Evolutionary conservation across 2,113 vertebrate genomes (phyloP).

Genomic region (Lepus europaeus): DNA sequence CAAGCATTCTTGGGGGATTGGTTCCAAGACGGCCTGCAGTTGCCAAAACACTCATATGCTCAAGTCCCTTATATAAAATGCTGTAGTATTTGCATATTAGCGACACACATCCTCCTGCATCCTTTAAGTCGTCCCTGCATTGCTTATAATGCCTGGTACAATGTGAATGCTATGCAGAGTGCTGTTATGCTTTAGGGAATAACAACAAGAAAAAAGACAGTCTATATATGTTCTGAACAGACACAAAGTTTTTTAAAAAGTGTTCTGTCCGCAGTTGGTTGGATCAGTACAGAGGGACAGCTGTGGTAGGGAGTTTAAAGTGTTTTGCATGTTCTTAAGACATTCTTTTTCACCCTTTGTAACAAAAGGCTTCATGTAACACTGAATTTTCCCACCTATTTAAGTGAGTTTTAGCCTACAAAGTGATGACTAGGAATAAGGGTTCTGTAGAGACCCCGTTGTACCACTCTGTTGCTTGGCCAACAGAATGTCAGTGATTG

Average conservation of each 20-base stretch:
- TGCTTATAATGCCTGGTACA: background rate
- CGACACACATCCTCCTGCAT: background rate
- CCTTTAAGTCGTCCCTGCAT: background rate
- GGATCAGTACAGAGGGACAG: background rate
- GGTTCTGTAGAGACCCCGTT: background rate
- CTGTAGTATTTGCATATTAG: background rate
- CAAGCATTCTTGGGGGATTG: background rate
- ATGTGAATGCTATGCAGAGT: background rate
- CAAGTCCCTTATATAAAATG: background rate
- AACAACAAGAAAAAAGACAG: background rate
- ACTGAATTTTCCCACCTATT: background rate
- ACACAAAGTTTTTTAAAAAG: background rate
- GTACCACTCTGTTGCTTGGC: background rate
- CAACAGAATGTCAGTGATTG: background rate
- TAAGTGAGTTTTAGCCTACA: background rate
- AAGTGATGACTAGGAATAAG: background rate
- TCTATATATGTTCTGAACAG: background rate
- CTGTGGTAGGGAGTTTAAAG: background rate
- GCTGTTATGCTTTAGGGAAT: background rate
- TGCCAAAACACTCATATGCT: background rate
- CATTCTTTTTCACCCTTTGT: background rate
- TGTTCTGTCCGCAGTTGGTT: background rate
- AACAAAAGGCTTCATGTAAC: background rate
- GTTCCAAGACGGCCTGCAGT: background rate
- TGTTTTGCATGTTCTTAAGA: slow-evolving; percentile 26